Conservation (phyloP, 2,113 vertebrate genomes). For the Lathamus discolor region DNA sequence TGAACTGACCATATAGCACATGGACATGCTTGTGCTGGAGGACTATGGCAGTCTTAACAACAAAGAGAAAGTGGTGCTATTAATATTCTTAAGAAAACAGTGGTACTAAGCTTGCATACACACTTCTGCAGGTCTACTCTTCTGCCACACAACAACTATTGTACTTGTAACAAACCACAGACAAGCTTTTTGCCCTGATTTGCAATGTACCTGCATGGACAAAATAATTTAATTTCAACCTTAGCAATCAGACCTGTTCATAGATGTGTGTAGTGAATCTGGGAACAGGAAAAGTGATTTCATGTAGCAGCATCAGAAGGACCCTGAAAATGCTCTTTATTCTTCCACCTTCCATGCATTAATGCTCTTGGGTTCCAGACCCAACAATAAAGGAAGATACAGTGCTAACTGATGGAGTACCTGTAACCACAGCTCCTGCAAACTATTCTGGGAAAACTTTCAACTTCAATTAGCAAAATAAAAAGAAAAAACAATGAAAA, state of each 20-base stretch:
- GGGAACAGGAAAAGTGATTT: not conserved
- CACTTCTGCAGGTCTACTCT: not conserved
- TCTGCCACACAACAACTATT: not conserved
- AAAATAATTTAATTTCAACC: not conserved
- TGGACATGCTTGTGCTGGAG: not conserved
- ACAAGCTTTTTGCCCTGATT: not conserved
- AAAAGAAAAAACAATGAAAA: not conserved
- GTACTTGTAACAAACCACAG: not conserved
- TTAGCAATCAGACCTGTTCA: not conserved
- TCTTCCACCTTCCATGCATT: not conserved
- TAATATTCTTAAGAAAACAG: not conserved
- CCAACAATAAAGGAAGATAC: not conserved
- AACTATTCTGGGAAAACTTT: not conserved
- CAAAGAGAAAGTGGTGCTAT: not conserved
- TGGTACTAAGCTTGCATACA: not conserved
- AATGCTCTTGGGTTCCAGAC: not conserved
- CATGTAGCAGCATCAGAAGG: not conserved
- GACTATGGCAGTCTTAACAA: not conserved
- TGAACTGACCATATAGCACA: not conserved
- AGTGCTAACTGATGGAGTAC: not conserved
- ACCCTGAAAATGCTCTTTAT: not conserved
- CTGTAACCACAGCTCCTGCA: not conserved
- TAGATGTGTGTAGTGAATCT: not conserved
- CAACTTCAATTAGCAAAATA: not conserved
- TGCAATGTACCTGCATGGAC: not conserved